Evolutionary conservation across 1,140 invertebrate genomes (phyloP), one percentile per base, ranked within the genome.

Genomic region (Campodea augens): DNA sequence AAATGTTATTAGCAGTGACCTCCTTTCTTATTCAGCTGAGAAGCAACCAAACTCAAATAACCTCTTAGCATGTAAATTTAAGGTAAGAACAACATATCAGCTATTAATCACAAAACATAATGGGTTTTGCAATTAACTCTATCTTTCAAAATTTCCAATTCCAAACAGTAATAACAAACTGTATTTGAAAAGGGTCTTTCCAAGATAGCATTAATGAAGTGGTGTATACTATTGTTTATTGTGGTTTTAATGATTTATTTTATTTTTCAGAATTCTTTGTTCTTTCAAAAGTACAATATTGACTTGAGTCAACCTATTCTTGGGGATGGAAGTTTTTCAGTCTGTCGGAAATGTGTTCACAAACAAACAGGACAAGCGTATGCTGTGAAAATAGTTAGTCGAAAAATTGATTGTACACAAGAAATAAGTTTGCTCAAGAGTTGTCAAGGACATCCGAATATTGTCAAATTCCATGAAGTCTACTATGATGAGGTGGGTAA

Each of bases 381-480:
- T 62, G 89, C 89, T 10, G 89, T 93, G 1, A 95, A 95, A 69
- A 92, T 95, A 49, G 71, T 93, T 5, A 81, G 75, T 51, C 68
- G 78, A n/a, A 69, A 75, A 24, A 70, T 81, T 39, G 80, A 89
- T 53, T 76, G 78, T 23, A 70, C 67, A 2, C 69, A 77, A 38
- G 89, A 95, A 61, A 73, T 88, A 1, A 73, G 74, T 51, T 58
- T 92, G 29, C 64, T 92, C 43, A 73, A 75, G 51, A 68, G 68
- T 43, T 93, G 85, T 60, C 86, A 83, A 58, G 82, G 80, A 40
- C 89, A 93, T 61, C 72, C 74, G 2, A 90, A 90, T 57, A 81
- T 97, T 53, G 89, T 97, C 13, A 72, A 74, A 42, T 60, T 96
- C 38, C 66, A 82, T 53, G 80, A 92, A 54, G 78, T 89, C 1